Base-by-base conservation (phyloP, 92 coral and sea anemone genomes). In the Palythoa grandis region DNA sequence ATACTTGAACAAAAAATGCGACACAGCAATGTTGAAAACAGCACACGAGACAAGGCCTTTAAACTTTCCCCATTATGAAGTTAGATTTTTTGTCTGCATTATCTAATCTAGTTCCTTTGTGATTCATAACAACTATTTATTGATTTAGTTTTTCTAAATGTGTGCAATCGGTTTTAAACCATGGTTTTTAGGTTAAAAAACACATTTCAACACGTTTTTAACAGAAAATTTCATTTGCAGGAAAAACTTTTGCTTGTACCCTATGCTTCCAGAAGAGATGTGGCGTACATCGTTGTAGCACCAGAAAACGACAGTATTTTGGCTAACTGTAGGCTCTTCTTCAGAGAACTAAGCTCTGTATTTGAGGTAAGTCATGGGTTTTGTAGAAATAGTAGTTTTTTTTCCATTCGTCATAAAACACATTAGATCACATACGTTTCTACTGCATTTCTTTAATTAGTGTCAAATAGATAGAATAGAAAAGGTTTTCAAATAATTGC, bases 181-280 rank as follows among this genome's bases (percentile, higher is more conserved):
- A 1, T 43, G 0, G 7, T 3, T 16, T 56, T 56, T 1, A 56
- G 19, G 61, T 16, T 29, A 56, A 56, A 11, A 56, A 1, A 3
- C 16, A 40, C 25, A 1, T 3, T 72, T 72, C 5, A 13, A 38
- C 3, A 14, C 39, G 24, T 39, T 37, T 72, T 39, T 47, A 54
- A 76, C 67, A 29, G 3, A 23, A 19, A 10, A 12, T 25, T 72
- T 68, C 17, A 47, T 39, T 14, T 83, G 4, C 82, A 96, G 98
- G 99, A 97, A 70, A 97, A 97, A 67, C 93, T 95, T 39, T 91
- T 97, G 76, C 89, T 97, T 76, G 99, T 95, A 82, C 99, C 99
- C 0, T 97, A 93, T 77, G 91, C 95, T 7, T 86, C 97, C 63
- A 92, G 92, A 56, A 91, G 98, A 56, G 99, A 97, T 77, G 93